Conservation (phyloP, 1,140 invertebrate genomes). For the Tetramorium parvispinum region DNA sequence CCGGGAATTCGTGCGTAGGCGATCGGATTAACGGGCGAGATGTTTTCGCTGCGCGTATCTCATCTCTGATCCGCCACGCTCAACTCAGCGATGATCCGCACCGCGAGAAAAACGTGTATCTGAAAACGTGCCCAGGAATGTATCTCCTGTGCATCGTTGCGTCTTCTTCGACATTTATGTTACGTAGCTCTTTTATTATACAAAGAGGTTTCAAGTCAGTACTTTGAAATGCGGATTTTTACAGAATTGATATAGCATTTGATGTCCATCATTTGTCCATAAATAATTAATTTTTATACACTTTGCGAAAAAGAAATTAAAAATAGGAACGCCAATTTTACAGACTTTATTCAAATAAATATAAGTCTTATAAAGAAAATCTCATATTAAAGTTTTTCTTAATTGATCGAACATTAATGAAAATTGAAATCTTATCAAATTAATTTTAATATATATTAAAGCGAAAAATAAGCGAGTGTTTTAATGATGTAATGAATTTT, state of each 20-base stretch:
- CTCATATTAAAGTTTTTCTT: not conserved
- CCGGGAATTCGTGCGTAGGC: conserved; percentile 42
- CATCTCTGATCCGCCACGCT: conserved; percentile 24
- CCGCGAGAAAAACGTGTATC: conserved; percentile 21
- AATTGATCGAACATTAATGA: not conserved
- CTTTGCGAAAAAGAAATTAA: too few species aligned
- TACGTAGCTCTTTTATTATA: not conserved
- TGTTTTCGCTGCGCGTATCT: conserved; percentile 59
- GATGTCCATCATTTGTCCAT: too few species aligned
- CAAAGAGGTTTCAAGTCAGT: too few species aligned
- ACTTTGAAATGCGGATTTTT: too few species aligned
- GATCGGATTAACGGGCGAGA: conserved; percentile 66
- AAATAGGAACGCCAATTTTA: too few species aligned
- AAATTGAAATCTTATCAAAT: conserved; percentile 8
- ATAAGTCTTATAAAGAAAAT: not conserved
- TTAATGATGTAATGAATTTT: not conserved
- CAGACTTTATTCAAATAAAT: too few species aligned
- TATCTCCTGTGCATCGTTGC: not conserved
- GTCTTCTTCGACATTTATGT: not conserved
- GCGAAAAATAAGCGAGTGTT: too few species aligned
- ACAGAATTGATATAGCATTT: too few species aligned
- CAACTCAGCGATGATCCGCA: not conserved
- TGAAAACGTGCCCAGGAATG: not conserved
- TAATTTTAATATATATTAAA: not conserved
- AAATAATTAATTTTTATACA: too few species aligned